Percentiles rank a stretch among this genome's conserved stretches.
Conservation (phyloP, 2,113 vertebrate genomes). For the Numida meleagris region DNA sequence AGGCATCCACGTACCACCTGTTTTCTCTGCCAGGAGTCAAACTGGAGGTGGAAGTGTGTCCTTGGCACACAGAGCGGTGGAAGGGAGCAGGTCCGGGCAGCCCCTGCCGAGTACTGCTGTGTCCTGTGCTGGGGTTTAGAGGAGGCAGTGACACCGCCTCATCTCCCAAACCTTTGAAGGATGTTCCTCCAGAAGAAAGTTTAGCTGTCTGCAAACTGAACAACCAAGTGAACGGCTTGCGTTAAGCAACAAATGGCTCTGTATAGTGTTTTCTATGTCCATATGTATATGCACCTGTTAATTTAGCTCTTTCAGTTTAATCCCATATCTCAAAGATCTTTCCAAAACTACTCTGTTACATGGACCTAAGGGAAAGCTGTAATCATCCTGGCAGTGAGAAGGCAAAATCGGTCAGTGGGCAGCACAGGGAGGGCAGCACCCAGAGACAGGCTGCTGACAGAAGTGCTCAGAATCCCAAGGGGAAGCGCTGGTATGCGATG, state of each 20-base stretch:
- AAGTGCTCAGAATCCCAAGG: neutral
- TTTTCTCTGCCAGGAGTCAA: neutral
- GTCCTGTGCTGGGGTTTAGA: neutral
- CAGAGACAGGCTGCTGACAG: neutral
- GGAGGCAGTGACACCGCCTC: neutral
- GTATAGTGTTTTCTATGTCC: neutral
- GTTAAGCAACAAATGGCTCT: neutral
- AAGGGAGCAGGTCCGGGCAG: accelerated
- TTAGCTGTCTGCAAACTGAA: neutral
- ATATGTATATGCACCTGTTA: neutral
- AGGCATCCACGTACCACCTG: neutral
- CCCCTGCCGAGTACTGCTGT: accelerated
- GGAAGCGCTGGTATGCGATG: neutral
- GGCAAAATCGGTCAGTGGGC: neutral
- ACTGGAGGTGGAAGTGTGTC: neutral
- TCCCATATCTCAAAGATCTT: neutral
- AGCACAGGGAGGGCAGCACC: neutral
- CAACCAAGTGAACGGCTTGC: neutral
- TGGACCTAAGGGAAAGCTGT: neutral
- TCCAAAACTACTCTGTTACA: neutral
- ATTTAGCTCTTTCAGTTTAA: neutral
- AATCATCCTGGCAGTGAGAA: neutral
- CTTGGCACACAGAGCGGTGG: accelerated
- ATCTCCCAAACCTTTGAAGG: neutral
- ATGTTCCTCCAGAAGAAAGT: neutral